Evolutionary conservation across 2,888 invertebrate genomes (phyloP), one percentile per base, ranked within the genome.

Genomic region (Hofmannophila pseudospretella): DNA sequence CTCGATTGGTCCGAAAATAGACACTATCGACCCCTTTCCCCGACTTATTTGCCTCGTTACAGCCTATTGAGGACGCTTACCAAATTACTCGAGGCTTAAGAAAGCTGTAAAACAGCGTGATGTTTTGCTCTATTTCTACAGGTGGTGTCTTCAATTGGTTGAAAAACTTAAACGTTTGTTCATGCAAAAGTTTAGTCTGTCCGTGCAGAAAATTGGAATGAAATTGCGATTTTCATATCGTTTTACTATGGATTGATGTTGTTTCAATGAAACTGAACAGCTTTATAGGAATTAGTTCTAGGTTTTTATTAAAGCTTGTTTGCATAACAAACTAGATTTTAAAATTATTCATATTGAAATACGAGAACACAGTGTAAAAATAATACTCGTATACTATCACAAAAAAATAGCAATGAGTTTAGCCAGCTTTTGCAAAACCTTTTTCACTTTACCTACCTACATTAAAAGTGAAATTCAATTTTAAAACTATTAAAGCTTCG

Each of bases 1-100:
- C 14, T 29, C 45, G 42, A 43, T 32, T 32, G 48, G 32, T 30
- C 38, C 34, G 28, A 44, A 41, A 42, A 54, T 51, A 44, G 32
- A 11, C 38, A 34, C 38, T 34, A 32, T 42, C 37, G 49, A 55
- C 39, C 55, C 50, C 47, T 55, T 59, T 54, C 45, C 51, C 44
- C 43, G 44, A 55, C 54, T 58, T 58, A 61, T 65, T 61, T 61
- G 47, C 51, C 49, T 59, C 51, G 52, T 62, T 54, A 55, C 45
- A 49, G 49, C 36, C 46, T 52, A 58, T 58, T 58, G 54, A 50
- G 33, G 44, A 54, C 47, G 52, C 45, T 54, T 58, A 42, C 43
- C 37, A 48, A 49, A 53, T 57, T 51, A 50, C 47, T 45, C 36
- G 34, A 36, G 38, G 45, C 42, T 49, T 52, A 45, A 49, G 51